Conservation (phyloP, 1,140 invertebrate genomes). For the Platyscapa corneri region DNA sequence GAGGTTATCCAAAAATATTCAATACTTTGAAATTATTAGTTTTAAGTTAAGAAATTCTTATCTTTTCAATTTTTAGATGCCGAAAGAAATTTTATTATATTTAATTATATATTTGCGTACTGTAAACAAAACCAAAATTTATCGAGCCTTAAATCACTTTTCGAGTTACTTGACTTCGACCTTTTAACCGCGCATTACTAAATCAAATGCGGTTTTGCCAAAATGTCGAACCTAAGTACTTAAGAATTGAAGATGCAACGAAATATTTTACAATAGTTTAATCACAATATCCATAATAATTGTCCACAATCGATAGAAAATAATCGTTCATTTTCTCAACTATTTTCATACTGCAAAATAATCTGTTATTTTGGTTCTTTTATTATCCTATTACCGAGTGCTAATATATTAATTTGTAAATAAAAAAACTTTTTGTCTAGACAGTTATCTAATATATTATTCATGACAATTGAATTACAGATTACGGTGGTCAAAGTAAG, state of each 20-base stretch:
- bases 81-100: conserved; percentile 11
- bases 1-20: neutral
- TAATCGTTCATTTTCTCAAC: too few species aligned
- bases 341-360: too few species aligned
- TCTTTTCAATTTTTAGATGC: conserved; percentile 1
- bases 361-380: too few species aligned
- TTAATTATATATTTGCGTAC: conserved; percentile 2
- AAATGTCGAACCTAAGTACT: conserved; percentile 13
- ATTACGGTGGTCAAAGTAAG: too few species aligned
- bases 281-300: neutral
- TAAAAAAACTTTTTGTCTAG: too few species aligned
- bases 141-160: conserved; percentile 40
- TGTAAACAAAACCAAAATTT: conserved; percentile 24
- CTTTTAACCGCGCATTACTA: neutral
- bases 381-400: too few species aligned
- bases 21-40: neutral
- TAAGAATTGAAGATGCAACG: neutral
- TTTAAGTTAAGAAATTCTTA: neutral
- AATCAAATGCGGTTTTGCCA: neutral
- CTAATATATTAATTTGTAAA: too few species aligned
- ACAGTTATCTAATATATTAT: too few species aligned
- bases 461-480: too few species aligned
- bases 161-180: neutral
- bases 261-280: neutral
- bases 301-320: too few species aligned